phyloP scores from a whole-genome alignment of 1,140 invertebrate species.

The Ceratosolen fusciceps region DNA sequence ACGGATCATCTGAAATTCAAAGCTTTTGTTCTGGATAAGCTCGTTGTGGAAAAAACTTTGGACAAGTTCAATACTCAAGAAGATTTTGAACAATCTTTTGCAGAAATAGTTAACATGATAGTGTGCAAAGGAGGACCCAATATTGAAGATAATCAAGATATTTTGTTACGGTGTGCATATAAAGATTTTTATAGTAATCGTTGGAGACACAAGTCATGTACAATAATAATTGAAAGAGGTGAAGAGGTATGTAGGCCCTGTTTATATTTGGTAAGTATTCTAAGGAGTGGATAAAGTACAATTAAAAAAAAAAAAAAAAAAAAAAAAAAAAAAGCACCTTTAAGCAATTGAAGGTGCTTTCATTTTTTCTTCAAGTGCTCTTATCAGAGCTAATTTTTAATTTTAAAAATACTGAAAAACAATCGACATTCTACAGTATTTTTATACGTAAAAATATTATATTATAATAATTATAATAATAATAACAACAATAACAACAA shows the following conservation, averaged over 20 bases:
- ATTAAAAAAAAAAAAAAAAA: slow-evolving; percentile 47
- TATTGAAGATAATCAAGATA: slow-evolving; percentile 48
- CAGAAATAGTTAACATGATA: slow-evolving; percentile 33
- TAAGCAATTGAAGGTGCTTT: slow-evolving; percentile 10
- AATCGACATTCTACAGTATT: slow-evolving; percentile 40
- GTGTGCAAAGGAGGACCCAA: slow-evolving; percentile 45
- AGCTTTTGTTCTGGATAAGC: slow-evolving; percentile 47
- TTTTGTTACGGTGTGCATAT: slow-evolving; percentile 45
- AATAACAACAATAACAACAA: too few relatives aligned
- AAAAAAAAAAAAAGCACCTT: slow-evolving; percentile 12
- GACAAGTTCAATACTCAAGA: slow-evolving; percentile 48
- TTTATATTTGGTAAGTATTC: slow-evolving; percentile 48
- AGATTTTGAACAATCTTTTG: slow-evolving; percentile 50
- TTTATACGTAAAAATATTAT: slow-evolving; percentile 30
- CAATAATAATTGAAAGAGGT: slow-evolving; percentile 48
- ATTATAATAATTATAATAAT: too few relatives aligned
- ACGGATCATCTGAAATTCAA: slow-evolving; percentile 48
- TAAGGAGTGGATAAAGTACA: slow-evolving; percentile 49
- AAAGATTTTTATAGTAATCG: slow-evolving; percentile 50
- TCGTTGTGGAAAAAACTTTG: slow-evolving; percentile 48
- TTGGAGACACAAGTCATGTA: slow-evolving; percentile 49
- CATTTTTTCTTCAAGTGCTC: slow-evolving; percentile 20
- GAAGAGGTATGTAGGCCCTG: slow-evolving; percentile 47
- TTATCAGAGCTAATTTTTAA: slow-evolving; percentile 13
- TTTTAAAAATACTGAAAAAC: slow-evolving; percentile 30